Evolutionary conservation across 1,140 invertebrate species (phyloP).

Genomic region (Rhizoglyphus robini): DNA sequence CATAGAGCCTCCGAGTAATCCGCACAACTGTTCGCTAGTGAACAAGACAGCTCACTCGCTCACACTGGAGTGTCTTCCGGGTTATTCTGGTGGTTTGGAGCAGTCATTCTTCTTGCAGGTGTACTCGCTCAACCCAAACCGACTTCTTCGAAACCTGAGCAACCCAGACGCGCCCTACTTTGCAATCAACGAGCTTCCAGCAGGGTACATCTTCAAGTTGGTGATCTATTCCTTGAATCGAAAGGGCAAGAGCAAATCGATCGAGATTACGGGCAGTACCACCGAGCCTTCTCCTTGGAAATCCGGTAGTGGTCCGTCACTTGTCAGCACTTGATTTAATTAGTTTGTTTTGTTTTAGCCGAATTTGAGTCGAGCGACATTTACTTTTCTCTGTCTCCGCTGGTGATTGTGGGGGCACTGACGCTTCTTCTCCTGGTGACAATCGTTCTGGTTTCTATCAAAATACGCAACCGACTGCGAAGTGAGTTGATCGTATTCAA

Average conservation of each 20-base stretch:
- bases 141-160: slow-evolving; percentile 18
- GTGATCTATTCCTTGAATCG: slow-evolving; percentile 26
- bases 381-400: background rate
- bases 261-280: slow-evolving; percentile 25
- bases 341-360: background rate
- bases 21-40: slow-evolving; percentile 25
- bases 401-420: background rate
- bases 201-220: slow-evolving; percentile 16
- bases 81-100: slow-evolving; percentile 63
- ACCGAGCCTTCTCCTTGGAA: slow-evolving; percentile 22
- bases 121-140: slow-evolving; percentile 40
- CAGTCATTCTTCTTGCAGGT: slow-evolving; percentile 70
- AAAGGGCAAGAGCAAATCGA: slow-evolving; percentile 24
- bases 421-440: background rate
- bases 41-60: slow-evolving; percentile 20
- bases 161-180: slow-evolving; percentile 24
- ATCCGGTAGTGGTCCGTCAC: slow-evolving; percentile 22
- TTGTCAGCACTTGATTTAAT: background rate
- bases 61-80: slow-evolving; percentile 57
- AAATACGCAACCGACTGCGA: background rate
- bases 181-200: slow-evolving; percentile 21
- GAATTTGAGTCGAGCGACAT: background rate
- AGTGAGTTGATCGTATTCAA: background rate
- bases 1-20: slow-evolving; percentile 28
- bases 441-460: background rate